Conservation (phyloP, 2,113 vertebrate genomes). For the Alouatta palliata region DNA sequence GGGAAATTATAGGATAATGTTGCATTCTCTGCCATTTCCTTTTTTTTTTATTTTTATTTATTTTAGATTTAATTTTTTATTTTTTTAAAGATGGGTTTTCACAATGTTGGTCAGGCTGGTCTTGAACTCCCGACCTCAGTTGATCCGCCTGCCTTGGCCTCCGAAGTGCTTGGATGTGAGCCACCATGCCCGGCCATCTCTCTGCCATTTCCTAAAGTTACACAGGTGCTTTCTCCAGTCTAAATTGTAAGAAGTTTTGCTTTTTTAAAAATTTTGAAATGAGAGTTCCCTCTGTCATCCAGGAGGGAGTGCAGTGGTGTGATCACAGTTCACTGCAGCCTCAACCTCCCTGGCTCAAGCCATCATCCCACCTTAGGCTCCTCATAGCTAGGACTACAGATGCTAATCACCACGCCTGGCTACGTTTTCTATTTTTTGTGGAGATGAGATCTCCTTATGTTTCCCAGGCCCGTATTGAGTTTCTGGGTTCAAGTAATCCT, state of each 20-base stretch:
- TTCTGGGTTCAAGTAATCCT: not conserved
- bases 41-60: too few relatives aligned
- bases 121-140: too few relatives aligned
- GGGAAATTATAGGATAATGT: not conserved
- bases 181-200: not conserved
- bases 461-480: not conserved
- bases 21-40: not conserved
- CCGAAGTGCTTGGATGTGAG: too few relatives aligned
- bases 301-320: not conserved
- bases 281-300: not conserved
- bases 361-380: not conserved
- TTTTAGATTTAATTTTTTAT: too few relatives aligned
- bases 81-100: too few relatives aligned
- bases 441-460: not conserved
- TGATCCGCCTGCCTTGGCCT: too few relatives aligned
- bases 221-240: not conserved
- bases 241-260: not conserved
- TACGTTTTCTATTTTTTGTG: not conserved
- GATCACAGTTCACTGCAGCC: not conserved
- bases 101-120: too few relatives aligned
- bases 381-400: not conserved
- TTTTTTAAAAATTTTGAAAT: not conserved
- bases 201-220: constrained; percentile 6
- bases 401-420: not conserved
- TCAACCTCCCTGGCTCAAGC: not conserved